phyloP scores from a whole-genome alignment of 2,888 invertebrate species.

The Notodonta dromedarius region DNA sequence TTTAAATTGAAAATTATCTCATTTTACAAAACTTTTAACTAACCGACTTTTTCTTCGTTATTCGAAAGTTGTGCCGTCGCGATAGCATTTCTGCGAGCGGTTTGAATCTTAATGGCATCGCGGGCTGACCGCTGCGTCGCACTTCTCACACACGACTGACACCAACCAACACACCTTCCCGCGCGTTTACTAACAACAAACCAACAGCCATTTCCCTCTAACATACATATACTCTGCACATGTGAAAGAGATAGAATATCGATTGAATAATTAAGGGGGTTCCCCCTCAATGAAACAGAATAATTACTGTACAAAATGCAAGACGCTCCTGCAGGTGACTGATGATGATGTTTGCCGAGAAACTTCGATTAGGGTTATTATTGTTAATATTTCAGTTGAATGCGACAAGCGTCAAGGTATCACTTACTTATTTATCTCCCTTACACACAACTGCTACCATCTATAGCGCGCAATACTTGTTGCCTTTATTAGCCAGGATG shows the following conservation, averaged over 20 bases:
- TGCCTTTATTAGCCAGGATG: constrained; percentile 66
- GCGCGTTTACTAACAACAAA: constrained; percentile 32
- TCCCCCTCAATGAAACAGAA: constrained; percentile 67
- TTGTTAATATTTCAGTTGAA: constrained; percentile 55
- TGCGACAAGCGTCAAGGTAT: constrained; percentile 45
- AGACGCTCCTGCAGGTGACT: constrained; percentile 53
- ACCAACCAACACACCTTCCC: constrained; percentile 28
- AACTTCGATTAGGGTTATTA: constrained; percentile 67
- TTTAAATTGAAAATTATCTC: constrained; percentile 62
- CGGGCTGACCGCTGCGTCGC: constrained; percentile 67
- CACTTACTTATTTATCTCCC: constrained; percentile 60
- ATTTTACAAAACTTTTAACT: constrained; percentile 63
- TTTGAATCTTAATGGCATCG: constrained; percentile 70
- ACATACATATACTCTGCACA: constrained; percentile 15
- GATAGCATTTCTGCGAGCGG: constrained; percentile 79
- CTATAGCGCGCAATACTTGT: constrained; percentile 41
- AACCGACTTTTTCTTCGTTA: constrained; percentile 63
- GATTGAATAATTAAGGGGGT: constrained; percentile 73
- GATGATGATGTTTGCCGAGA: constrained; percentile 64
- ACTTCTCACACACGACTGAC: constrained; percentile 67
- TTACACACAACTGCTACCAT: no score
- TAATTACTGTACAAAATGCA: constrained; percentile 68
- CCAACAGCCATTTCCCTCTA: constrained; percentile 47
- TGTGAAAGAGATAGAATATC: constrained; percentile 48
- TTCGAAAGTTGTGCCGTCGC: constrained; percentile 79